Evolutionary conservation across 2,888 invertebrate genomes (phyloP).

Genomic region (Eupithecia dodoneata): DNA sequence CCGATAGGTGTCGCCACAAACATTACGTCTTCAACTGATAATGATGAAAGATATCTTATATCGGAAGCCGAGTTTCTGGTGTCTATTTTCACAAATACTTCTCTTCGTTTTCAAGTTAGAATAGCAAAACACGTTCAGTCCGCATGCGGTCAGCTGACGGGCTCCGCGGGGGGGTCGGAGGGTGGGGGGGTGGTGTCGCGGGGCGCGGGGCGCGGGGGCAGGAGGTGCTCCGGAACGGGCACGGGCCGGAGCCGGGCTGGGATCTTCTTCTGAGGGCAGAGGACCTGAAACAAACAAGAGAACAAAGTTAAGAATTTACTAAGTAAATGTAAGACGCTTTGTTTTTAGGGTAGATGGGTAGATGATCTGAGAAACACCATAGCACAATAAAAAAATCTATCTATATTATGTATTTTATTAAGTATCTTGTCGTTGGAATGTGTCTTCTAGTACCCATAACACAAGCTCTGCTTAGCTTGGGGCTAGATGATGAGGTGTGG

Average conservation of each 20-base stretch:
- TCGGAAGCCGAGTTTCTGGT: not conserved
- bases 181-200: slow-evolving; percentile 35
- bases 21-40: too few relatives aligned
- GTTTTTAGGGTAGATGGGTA: too few relatives aligned
- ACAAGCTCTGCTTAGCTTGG: too few relatives aligned
- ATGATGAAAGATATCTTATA: not conserved
- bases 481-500: too few relatives aligned
- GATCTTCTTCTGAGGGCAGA: slow-evolving; percentile 89
- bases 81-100: not conserved
- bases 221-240: slow-evolving; percentile 90
- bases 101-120: not conserved
- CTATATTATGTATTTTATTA: too few relatives aligned
- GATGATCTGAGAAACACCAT: too few relatives aligned
- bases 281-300: slow-evolving; percentile 51
- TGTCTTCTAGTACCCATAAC: too few relatives aligned
- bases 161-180: slow-evolving; percentile 35
- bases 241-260: slow-evolving; percentile 90
- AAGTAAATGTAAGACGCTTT: too few relatives aligned
- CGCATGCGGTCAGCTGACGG: not conserved
- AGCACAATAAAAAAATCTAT: too few relatives aligned
- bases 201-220: slow-evolving; percentile 58
- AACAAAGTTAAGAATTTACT: not conserved
- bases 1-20: not conserved
- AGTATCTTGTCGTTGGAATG: too few relatives aligned
- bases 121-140: not conserved